phyloP scores from a whole-genome alignment of 2,113 vertebrate genomes.

The Psettodes erumei region DNA sequence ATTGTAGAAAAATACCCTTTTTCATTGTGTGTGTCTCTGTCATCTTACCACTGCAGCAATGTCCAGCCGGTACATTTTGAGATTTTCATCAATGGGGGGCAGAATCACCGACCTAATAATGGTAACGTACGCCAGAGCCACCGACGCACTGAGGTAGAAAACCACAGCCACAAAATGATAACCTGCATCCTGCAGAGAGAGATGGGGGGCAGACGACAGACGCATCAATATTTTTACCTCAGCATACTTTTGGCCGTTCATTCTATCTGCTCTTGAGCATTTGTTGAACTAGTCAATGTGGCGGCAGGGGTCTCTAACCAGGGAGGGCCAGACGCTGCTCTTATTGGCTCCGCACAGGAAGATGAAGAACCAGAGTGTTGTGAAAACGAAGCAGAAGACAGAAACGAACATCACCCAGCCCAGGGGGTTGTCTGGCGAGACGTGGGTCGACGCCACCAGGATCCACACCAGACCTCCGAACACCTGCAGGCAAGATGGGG shows the following conservation, averaged over 20 bases:
- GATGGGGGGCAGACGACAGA: not conserved
- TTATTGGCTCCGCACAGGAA: conserved; percentile 81
- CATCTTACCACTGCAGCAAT: conserved; percentile 86
- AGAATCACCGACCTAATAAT: accelerated
- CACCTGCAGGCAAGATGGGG: conserved; percentile 82
- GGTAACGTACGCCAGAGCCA: conserved; percentile 74
- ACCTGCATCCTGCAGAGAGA: conserved; percentile 77
- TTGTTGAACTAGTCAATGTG: not conserved
- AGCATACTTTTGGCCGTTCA: not conserved
- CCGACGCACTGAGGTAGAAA: conserved; percentile 86
- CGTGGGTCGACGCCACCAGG: conserved; percentile 80
- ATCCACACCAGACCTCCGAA: conserved; percentile 88
- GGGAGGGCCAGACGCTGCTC: conserved; percentile 79
- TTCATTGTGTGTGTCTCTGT: not conserved
- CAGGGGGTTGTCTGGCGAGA: conserved; percentile 43
- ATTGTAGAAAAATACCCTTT: no score
- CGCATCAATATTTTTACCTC: no score
- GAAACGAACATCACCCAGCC: conserved; percentile 91
- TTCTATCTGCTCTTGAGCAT: not conserved
- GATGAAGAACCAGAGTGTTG: conserved; percentile 80
- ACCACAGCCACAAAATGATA: conserved; percentile 81
- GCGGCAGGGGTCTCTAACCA: conserved; percentile 80
- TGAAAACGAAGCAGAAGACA: conserved; percentile 85
- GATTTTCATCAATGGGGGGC: accelerated
- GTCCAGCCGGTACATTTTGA: conserved; percentile 74